These are phyloP conservation scores for Brachyptera risi DNA, from an alignment of 2,888 invertebrate species.

Conservation along the genomic window DNA sequence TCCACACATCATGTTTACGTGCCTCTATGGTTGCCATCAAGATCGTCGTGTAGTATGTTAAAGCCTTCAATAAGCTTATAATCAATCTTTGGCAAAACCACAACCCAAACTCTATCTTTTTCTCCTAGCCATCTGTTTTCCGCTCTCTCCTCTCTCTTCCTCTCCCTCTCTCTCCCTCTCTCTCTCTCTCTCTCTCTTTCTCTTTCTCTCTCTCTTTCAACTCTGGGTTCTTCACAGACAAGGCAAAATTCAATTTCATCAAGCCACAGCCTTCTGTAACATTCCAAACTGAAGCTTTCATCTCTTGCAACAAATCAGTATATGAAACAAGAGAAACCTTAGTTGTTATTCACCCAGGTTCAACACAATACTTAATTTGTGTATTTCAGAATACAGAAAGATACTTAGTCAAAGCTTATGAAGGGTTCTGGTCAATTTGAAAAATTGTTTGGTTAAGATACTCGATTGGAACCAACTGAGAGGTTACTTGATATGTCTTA, in stretches of 20 bases:
- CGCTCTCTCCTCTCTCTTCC: background rate
- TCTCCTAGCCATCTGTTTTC: background rate
- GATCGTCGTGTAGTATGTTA: background rate
- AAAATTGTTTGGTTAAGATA: too few species aligned
- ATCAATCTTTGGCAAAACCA: constrained; percentile 3
- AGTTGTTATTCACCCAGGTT: too few species aligned
- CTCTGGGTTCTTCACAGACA: constrained; percentile 2
- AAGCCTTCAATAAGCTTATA: constrained; percentile 1
- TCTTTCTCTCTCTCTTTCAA: background rate
- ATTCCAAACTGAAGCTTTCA: background rate
- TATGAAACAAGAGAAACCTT: too few species aligned
- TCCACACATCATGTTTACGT: too few species aligned
- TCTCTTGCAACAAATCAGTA: background rate
- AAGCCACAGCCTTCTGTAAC: background rate
- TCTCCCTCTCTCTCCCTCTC: background rate
- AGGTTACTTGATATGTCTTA: too few species aligned
- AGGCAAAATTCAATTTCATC: constrained; percentile 7
- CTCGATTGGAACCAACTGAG: too few species aligned
- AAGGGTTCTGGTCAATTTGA: too few species aligned
- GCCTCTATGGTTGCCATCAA: too few species aligned
- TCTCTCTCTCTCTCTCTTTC: too few species aligned
- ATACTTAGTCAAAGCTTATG: too few species aligned
- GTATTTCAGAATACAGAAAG: too few species aligned
- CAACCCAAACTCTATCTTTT: background rate
- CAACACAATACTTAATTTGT: too few species aligned